A percentile compares a stretch with the other conserved stretches of the same genome.
Evolutionary conservation across 2,797 vertebrate species (phyloP).

Genomic region (Sebastes cheni): DNA sequence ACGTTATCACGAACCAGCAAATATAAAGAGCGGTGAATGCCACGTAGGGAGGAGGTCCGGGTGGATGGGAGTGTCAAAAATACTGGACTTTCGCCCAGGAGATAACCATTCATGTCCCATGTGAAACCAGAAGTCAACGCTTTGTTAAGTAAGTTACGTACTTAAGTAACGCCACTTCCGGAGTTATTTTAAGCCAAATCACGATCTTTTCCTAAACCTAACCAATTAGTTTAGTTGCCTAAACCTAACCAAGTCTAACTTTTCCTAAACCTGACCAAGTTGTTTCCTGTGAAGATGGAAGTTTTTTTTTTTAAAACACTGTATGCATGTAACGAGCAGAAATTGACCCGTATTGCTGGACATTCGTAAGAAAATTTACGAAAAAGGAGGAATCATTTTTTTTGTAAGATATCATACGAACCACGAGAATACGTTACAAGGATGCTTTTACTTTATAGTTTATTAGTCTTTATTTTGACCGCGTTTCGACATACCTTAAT

Average conservation of each 20-base stretch:
- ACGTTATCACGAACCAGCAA: neutral
- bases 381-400: too few species aligned
- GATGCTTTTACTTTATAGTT: neutral
- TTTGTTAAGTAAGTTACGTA: neutral
- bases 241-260: too few species aligned
- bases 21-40: neutral
- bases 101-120: neutral
- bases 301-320: too few species aligned
- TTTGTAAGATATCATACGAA: too few species aligned
- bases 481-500: neutral
- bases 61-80: neutral
- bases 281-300: too few species aligned
- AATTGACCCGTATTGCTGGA: too few species aligned
- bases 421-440: too few species aligned
- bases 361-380: too few species aligned
- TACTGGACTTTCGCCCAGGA: neutral
- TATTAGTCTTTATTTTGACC: neutral
- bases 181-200: neutral
- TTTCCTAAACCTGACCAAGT: too few species aligned
- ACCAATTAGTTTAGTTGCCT: too few species aligned
- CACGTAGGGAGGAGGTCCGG: neutral
- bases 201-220: too few species aligned
- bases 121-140: neutral
- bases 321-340: too few species aligned
- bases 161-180: neutral